Base-by-base conservation (phyloP, 2,888 invertebrate species). In the Phytoseiulus persimilis region DNA sequence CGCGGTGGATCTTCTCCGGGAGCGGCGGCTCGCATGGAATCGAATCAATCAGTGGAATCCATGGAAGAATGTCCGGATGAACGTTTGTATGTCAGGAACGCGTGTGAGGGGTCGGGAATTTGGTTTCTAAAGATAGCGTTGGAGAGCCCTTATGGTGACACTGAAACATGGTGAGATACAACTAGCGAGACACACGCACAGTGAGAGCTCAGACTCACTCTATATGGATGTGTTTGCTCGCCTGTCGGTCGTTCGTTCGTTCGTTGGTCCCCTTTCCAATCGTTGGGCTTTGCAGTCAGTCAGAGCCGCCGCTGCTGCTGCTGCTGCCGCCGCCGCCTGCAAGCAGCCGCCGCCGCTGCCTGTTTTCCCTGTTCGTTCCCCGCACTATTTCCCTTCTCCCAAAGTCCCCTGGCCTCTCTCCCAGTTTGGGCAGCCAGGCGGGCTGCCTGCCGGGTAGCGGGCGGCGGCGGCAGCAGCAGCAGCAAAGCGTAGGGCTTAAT, bases 401-500 rank as follows among this genome's bases (percentile, higher is more conserved):
- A 45, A 87, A 32, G 33, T 32, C 39, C 87, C 87, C 87, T 6
- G 32, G 39, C 33, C 32, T 32, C 87, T 87, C 32, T 87, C 32
- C 32, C 65, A 65, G 23, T 65, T 65, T 65, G 65, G 65, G 65
- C 65, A 65, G 65, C 28, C 5, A 65, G 65, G 65, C 65, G 65
- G 65, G 18, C 87, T n/a, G 32, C n/a, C 39, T n/a, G 32, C 87
- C 87, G n/a, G 84, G 87, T 32, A 45, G 87, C 87, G 39, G 39
- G 32, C 39, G 18, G 39, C 39, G 39, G 87, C 87, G 6, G 87
- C 39, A n/a, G 11, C 87, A 31, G 32, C 87, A 11, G 39, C 87
- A 33, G 87, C 87, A 87, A 87, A 87, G 87, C 87, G 87, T 87
- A 87, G 87, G 87, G 87, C 87, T 87, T 87, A 87, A 87, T 87